Base-by-base conservation (phyloP, 2,888 invertebrate species). In the Hermodice carunculata region DNA sequence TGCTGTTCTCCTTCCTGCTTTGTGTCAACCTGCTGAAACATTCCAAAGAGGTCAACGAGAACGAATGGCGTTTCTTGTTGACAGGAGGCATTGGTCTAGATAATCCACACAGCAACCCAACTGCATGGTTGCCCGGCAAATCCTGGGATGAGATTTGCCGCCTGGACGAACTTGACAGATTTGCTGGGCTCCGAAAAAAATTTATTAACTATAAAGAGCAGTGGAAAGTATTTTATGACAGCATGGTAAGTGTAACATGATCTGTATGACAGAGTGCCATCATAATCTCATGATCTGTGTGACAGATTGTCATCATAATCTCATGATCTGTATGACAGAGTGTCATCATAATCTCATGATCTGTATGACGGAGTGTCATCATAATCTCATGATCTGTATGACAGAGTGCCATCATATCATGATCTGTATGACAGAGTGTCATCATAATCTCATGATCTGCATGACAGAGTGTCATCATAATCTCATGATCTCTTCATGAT, bases 41-140 rank as follows among this genome's bases (percentile, higher is more conserved):
- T 65, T 75, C 80, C 46, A 82, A 84, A 34, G 76, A 81, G 58
- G 78, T 87, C 0, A 76, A 83, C 54, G 86, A 94, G 42, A 77
- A 87, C 0, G 92, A 95, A 81, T 95, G 95, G 91, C 89, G 94
- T 88, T 96, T 96, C 85, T 86, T 97, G 24, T 82, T 97, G 71
- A 95, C 94, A 0, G 96, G 96, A 31, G 95, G 94, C 43, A 90
- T 93, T 46, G 92, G 92, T 17, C 87, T 94, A 54, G 92, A 92
- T 73, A 93, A 94, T 88, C 91, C 91, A 0, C 82, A 91, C 73
- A 82, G 87, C 60, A 96, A 95, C 86, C 95, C 95, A 0, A 88
- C 91, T 0, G 89, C 90, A 40, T 96, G 96, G 96, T 88, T 96
- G 28, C 92, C 94, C 0, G 86, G 88, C 0, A 91, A 91, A 64